Percentiles rank a stretch among this genome's conserved stretches.
Conservation (phyloP, 2,113 vertebrate genomes). For the Psittacara wagleri region DNA sequence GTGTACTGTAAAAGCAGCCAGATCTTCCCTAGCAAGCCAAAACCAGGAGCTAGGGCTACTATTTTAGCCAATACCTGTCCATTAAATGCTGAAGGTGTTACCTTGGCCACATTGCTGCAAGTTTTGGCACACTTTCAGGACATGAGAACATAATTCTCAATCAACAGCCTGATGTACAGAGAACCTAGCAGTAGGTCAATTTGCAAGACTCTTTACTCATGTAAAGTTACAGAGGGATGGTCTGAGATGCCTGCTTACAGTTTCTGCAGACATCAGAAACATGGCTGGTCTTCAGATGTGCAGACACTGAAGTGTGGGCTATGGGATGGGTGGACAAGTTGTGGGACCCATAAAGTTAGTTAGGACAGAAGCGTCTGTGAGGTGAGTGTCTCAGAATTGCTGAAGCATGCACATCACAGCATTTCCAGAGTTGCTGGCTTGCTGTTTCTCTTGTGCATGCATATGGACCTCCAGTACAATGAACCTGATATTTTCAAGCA, state of each 20-base stretch:
- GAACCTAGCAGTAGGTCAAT: not conserved
- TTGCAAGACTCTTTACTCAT: not conserved
- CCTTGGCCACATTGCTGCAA: not conserved
- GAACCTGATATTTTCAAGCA: not conserved
- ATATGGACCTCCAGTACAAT: not conserved
- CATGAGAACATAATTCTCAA: not conserved
- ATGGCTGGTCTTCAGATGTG: not conserved
- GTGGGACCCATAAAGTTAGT: not conserved
- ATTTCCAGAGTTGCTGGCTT: rapidly evolving
- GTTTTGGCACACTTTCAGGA: not conserved
- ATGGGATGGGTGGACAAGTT: rapidly evolving
- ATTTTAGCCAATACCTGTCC: not conserved
- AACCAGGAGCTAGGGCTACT: not conserved
- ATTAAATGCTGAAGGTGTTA: not conserved
- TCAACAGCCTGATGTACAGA: not conserved
- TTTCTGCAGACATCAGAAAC: not conserved
- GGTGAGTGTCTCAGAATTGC: not conserved
- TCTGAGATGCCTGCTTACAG: not conserved
- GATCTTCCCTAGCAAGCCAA: not conserved
- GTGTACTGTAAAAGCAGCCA: not conserved
- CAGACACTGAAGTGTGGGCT: not conserved
- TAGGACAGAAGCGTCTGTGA: not conserved
- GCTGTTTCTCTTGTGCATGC: not conserved
- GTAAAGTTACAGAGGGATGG: not conserved
- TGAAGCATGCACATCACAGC: not conserved